Evolutionary conservation across 2,797 vertebrate genomes (phyloP).

Genomic region (Microctenopoma stevenorrisi): DNA sequence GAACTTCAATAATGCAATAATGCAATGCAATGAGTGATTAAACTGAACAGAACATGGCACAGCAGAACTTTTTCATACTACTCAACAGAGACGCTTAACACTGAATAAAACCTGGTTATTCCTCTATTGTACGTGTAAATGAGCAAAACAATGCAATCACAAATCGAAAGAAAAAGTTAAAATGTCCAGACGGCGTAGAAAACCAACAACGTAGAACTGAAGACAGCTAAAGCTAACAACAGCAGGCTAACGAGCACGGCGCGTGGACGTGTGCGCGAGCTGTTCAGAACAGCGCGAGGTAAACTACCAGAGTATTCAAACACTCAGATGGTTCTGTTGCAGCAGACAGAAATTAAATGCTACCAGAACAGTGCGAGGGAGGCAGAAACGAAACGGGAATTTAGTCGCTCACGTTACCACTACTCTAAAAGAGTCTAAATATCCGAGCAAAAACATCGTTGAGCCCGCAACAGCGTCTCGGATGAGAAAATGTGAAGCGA

Average conservation of each 20-base stretch:
- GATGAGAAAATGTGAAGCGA: not conserved
- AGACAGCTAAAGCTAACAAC: not conserved
- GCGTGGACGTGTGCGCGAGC: not conserved
- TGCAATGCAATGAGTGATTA: not conserved
- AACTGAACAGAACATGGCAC: not conserved
- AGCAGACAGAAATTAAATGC: accelerated
- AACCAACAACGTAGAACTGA: not conserved
- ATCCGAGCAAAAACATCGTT: not conserved
- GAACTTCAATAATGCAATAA: accelerated
- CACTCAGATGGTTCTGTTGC: not conserved
- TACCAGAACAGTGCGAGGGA: not conserved
- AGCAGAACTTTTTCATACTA: not conserved
- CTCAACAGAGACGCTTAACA: not conserved
- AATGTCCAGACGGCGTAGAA: not conserved
- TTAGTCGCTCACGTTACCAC: not conserved
- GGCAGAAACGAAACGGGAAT: not conserved
- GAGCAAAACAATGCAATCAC: not conserved
- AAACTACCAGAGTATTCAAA: not conserved
- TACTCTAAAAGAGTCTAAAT: not conserved
- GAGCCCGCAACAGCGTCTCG: too few species aligned
- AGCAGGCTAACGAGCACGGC: conserved; percentile 9
- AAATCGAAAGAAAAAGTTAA: not conserved
- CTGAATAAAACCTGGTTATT: not conserved
- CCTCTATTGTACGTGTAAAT: not conserved
- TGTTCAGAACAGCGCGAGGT: not conserved